Base-by-base conservation (phyloP, 2,113 vertebrate genomes). In the Otis tarda region DNA sequence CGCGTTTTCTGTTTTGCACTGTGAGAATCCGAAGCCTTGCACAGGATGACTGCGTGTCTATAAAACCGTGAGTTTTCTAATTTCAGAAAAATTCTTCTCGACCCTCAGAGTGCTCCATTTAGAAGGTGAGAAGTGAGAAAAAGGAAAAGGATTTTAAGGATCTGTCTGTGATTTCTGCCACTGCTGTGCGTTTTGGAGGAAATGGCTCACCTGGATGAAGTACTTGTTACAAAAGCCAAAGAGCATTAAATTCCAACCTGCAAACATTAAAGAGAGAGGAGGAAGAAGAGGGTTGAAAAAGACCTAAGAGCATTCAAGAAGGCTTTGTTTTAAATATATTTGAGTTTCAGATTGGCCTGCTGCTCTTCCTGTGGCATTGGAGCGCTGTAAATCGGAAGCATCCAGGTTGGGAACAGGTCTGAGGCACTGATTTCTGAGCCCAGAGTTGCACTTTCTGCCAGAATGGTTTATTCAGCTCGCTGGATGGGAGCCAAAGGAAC, bases 401-500 rank as follows among this genome's bases (percentile, higher is more conserved):
- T 59, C 82, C 89, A 80, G 85, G 93, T 89, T 95, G 94, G 94
- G 87, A 95, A 57, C 63, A 67, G 90, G 93, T 94, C 70, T 69
- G 69, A 74, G 57, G 23, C 49, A 4, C 79, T 16, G 52, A 74
- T 90, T 95, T 89, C 68, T 92, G 89, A 79, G 85, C 70, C 87
- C 92, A 91, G 65, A 90, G 85, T 57, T 76, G 73, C 67, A 27
- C 79, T 87, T 39, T 27, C n/a, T 93, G 89, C 90, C 89, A 92
- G 77, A 78, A 64, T 12, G 69, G 95, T 89, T 93, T 90, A 76
- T 92, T 95, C 93, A 91, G 90, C 65, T 27, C 73, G 53, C 71
- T 97, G 95, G 93, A 86, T 43, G 50, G 37, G 56, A 92, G 96
- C 95, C 96, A 97, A 24, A 92, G 82, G 87, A 84, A 89, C 75